Conservation (phyloP, 92 coral and sea anemone species). For the Heteractis magnifica region DNA sequence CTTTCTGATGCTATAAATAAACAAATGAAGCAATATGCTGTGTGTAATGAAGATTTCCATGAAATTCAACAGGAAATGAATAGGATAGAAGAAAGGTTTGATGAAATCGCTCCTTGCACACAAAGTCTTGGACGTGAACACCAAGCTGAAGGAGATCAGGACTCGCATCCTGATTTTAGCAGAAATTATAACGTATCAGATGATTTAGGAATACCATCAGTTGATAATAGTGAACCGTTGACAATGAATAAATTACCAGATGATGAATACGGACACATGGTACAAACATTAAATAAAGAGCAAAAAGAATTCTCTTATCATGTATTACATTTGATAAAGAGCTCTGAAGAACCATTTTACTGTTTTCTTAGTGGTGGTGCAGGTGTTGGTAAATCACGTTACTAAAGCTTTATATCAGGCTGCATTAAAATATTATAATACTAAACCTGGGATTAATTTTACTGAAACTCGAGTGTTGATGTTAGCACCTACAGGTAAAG, state of each 20-base stretch:
- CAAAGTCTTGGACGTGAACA: not conserved
- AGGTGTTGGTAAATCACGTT: not conserved
- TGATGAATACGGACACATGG: too few species aligned
- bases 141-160: not conserved
- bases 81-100: slow-evolving; percentile 7
- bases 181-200: slow-evolving; percentile 5
- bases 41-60: not conserved
- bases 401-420: too few species aligned
- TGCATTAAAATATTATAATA: too few species aligned
- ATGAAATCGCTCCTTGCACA: not conserved
- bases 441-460: not conserved
- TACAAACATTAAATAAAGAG: too few species aligned
- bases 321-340: too few species aligned
- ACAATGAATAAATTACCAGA: not conserved
- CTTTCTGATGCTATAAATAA: not conserved
- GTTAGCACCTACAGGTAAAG: not conserved
- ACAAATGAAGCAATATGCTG: too few species aligned
- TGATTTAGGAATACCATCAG: not conserved
- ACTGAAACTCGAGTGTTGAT: not conserved
- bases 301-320: too few species aligned
- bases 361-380: too few species aligned
- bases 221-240: not conserved
- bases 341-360: not conserved
- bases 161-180: not conserved
- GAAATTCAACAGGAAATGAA: not conserved